phyloP scores from a whole-genome alignment of 1,140 invertebrate species.

The Rhyzopertha dominica region DNA sequence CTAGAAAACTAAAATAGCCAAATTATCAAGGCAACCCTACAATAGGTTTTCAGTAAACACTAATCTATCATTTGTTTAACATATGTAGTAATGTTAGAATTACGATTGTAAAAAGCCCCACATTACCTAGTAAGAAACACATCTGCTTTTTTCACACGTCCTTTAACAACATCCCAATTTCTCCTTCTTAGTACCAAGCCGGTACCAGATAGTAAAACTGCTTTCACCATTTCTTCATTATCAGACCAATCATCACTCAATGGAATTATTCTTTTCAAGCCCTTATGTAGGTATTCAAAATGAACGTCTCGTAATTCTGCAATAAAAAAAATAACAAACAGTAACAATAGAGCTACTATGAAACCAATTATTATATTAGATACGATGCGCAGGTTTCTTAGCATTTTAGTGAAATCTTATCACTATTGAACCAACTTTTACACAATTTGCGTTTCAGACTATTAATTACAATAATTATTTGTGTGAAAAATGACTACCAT shows the following conservation, averaged over 20 bases:
- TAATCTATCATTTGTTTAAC: too few species aligned
- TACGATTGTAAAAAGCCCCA: too few species aligned
- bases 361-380: too few species aligned
- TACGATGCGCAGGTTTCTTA: too few species aligned
- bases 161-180: slow-evolving; percentile 38
- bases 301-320: slow-evolving; percentile 39
- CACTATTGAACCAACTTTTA: too few species aligned
- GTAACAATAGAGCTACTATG: too few species aligned
- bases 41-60: too few species aligned
- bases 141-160: slow-evolving; percentile 32
- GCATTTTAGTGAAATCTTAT: too few species aligned
- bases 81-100: too few species aligned
- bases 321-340: slow-evolving; percentile 21
- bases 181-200: slow-evolving; percentile 36
- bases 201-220: slow-evolving; percentile 38
- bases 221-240: slow-evolving; percentile 41
- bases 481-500: too few species aligned
- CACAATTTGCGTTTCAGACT: too few species aligned
- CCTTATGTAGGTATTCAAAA: slow-evolving; percentile 39
- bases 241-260: slow-evolving; percentile 38
- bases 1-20: slow-evolving; percentile 1
- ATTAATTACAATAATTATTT: too few species aligned
- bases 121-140: slow-evolving; percentile 37
- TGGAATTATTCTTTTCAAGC: slow-evolving; percentile 27
- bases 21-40: slow-evolving; percentile 1